phyloP scores from a whole-genome alignment of 1,140 invertebrate genomes.

The Xylocopa sonorina region DNA sequence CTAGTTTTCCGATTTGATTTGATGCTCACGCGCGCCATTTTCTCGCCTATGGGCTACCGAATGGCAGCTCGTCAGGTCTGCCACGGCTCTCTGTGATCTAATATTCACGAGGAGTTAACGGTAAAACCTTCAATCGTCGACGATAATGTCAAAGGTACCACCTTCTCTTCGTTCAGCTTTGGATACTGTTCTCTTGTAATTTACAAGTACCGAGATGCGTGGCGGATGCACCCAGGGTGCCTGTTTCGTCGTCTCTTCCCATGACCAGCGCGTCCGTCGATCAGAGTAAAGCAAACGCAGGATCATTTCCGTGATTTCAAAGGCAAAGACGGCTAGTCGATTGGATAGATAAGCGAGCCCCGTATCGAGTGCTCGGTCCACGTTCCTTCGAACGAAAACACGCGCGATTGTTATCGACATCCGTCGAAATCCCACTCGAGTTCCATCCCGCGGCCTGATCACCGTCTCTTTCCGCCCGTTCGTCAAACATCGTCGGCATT shows the following conservation, averaged over 20 bases:
- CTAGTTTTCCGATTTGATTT: slow-evolving; percentile 33
- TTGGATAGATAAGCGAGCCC: slow-evolving; percentile 3
- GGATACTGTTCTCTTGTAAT: too few relatives aligned
- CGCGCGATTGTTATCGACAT: slow-evolving; percentile 42
- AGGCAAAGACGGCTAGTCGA: slow-evolving; percentile 6
- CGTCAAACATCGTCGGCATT: neutral
- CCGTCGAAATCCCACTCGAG: slow-evolving; percentile 18
- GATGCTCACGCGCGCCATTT: neutral
- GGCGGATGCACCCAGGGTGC: too few relatives aligned
- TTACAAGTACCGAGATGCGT: too few relatives aligned
- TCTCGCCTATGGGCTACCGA: neutral
- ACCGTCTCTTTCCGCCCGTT: too few relatives aligned
- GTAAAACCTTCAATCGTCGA: neutral
- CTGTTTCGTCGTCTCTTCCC: neutral
- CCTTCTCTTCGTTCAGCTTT: too few relatives aligned
- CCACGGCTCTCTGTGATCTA: neutral
- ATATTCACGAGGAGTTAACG: neutral
- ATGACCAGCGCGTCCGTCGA: neutral
- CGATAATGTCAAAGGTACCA: too few relatives aligned
- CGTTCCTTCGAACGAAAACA: slow-evolving; percentile 11
- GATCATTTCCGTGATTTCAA: slow-evolving; percentile 10
- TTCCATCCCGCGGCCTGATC: neutral
- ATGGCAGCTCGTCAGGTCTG: neutral
- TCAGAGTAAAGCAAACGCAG: neutral
- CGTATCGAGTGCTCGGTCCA: slow-evolving; percentile 8